These are phyloP conservation scores for Hymenochirus boettgeri DNA, from an alignment of 2,113 vertebrate genomes.

Conservation along the genomic window DNA sequence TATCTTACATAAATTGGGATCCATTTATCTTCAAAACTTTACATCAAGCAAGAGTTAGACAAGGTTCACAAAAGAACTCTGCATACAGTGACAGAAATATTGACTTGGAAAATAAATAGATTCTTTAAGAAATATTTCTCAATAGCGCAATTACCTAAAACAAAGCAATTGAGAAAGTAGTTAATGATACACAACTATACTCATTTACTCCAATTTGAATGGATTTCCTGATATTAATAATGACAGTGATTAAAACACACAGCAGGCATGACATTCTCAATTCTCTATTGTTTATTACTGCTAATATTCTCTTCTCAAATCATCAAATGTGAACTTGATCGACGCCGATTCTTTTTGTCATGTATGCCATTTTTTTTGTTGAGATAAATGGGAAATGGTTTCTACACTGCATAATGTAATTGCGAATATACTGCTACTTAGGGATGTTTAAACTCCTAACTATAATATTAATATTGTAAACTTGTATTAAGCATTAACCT, in stretches of 20 bases:
- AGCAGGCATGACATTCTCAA: conserved; percentile 24
- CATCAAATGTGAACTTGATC: conserved; percentile 34
- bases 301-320: conserved; percentile 35
- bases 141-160: conserved; percentile 34
- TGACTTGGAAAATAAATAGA: conserved; percentile 15
- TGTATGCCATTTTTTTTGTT: conserved; percentile 20
- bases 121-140: conserved; percentile 22
- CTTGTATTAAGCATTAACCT: no score
- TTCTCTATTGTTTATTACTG: conserved; percentile 4
- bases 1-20: no score
- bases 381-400: conserved; percentile 24
- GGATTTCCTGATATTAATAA: conserved; percentile 40
- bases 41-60: not conserved
- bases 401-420: no score
- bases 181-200: conserved; percentile 20
- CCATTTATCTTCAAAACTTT: not conserved
- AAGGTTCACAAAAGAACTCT: not conserved
- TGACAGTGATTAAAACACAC: conserved; percentile 41
- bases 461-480: no score
- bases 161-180: conserved; percentile 23
- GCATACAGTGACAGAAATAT: conserved; percentile 14
- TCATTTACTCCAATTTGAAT: conserved; percentile 36
- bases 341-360: conserved; percentile 35
- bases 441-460: no score
- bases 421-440: no score